Conservation (phyloP, 2,888 invertebrate species). For the Meteorus cinctellus region DNA sequence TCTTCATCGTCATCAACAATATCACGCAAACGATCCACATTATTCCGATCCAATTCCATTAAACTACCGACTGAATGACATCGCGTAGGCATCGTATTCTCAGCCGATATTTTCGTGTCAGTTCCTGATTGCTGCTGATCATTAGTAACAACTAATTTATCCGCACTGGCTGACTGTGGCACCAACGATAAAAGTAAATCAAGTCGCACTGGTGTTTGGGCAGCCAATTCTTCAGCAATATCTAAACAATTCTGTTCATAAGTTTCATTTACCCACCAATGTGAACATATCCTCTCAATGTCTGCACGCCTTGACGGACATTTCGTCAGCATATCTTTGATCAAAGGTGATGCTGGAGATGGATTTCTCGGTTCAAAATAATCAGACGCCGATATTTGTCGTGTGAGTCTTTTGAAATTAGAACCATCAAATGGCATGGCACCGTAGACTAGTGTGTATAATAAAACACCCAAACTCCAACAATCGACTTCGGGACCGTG, state of each 20-base stretch:
- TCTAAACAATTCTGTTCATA: constrained; percentile 88
- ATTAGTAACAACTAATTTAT: constrained; percentile 82
- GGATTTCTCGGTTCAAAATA: constrained; percentile 97
- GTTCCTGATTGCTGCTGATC: constrained; percentile 69
- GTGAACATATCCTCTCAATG: constrained; percentile 94
- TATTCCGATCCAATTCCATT: constrained; percentile 82
- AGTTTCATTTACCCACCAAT: constrained; percentile 97
- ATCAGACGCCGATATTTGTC: constrained; percentile 97
- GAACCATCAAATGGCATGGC: constrained; percentile 99
- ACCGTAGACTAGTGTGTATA: constrained; percentile 98
- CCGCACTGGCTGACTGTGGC: constrained; percentile 81
- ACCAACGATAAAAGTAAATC: constrained; percentile 90
- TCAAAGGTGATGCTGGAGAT: constrained; percentile 94
- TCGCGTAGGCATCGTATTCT: constrained; percentile 71
- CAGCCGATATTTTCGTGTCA: constrained; percentile 64
- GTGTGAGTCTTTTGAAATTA: constrained; percentile 96
- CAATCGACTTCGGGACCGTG: constrained; percentile 97
- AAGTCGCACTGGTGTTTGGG: constrained; percentile 91
- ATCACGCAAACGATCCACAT: constrained; percentile 76
- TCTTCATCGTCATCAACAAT: constrained; percentile 51
- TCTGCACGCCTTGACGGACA: constrained; percentile 91
- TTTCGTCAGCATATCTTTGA: constrained; percentile 95
- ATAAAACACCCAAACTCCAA: constrained; percentile 96
- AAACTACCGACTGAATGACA: constrained; percentile 83
- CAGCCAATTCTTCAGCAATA: constrained; percentile 90